Base-by-base conservation (phyloP, 1,140 invertebrate species). In the Leptopilina boulardi region DNA sequence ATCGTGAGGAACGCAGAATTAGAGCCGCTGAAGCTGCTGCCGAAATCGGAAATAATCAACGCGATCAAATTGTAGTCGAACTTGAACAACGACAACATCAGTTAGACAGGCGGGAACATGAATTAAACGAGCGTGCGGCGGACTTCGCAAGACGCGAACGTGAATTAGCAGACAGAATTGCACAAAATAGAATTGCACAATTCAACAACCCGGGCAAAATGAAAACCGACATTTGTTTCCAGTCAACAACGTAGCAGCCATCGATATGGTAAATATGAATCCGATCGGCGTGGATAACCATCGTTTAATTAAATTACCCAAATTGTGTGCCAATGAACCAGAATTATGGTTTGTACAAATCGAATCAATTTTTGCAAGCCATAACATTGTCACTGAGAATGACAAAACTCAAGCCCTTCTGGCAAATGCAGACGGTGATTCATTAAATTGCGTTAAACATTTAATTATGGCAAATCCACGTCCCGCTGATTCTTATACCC, bases 291-390 rank as follows among this genome's bases (percentile, higher is more conserved):
- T n/a, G 1, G 44, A 18, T 15, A 51, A 18, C 3, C n/a, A 51
- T 5, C 47, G 47, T n/a, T 18, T 0, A 18, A 18, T 51, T 3
- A 18, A 18, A 18, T n/a, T 51, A 8, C 47, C 47, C 6, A 51
- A 51, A n/a, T 18, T 51, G 1, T 51, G 47, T 18, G 15, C 47
- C 4, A 51, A 51, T 8, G 47, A 51, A 51, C 47, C 47, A 15
- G n/a, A 51, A 51, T 51, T 51, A n/a, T 51, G n/a, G 47, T 51
- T 51, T 18, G n/a, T 51, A 6, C 47, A 51, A 18, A 51, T 51
- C 3, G 47, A 51, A n/a, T 51, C 47, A 6, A 51, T 51, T 18
- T 51, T 51, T 15, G n/a, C 47, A 3, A 2, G 15, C 5, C 47
- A 51, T 15, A 51, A 18, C 1, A 6, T 51, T 18, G 2, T n/a